Evolutionary conservation across 1,140 invertebrate species (phyloP).

Genomic region (Dinoponera quadriceps): DNA sequence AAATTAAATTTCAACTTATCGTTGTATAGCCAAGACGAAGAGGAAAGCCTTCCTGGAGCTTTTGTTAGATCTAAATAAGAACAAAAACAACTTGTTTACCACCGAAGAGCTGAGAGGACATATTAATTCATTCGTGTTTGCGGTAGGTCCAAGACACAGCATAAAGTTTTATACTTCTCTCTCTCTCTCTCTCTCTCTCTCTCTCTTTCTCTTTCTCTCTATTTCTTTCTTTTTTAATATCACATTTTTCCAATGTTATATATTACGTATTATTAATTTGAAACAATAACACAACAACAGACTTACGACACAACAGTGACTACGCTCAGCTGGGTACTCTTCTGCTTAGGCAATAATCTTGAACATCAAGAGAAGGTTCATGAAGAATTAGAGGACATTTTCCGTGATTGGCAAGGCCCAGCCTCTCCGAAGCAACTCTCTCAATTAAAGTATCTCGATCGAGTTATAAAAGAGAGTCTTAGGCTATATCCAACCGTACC

Average conservation of each 20-base stretch:
- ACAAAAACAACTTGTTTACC: too few species aligned
- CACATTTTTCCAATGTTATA: slow-evolving; percentile 72
- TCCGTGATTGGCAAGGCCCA: slow-evolving; percentile 75
- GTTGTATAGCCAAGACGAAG: too few species aligned
- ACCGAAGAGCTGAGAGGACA: too few species aligned
- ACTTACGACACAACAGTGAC: slow-evolving; percentile 92
- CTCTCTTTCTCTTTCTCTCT: background rate
- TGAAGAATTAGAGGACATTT: slow-evolving; percentile 86
- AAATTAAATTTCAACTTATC: too few species aligned
- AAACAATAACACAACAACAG: slow-evolving; percentile 70
- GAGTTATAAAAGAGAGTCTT: slow-evolving; percentile 88
- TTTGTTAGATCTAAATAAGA: too few species aligned
- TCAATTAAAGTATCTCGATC: slow-evolving; percentile 88
- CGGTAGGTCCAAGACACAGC: too few species aligned
- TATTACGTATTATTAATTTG: background rate
- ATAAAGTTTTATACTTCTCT: too few species aligned
- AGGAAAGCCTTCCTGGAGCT: too few species aligned
- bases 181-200: too few species aligned
- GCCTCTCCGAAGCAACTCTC: slow-evolving; percentile 65
- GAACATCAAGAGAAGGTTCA: slow-evolving; percentile 88
- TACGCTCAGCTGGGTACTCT: slow-evolving; percentile 87
- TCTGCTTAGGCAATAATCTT: slow-evolving; percentile 87
- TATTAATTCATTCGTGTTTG: too few species aligned
- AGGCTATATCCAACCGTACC: slow-evolving; percentile 88
- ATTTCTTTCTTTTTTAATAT: background rate